These are phyloP conservation scores for Pedetes capensis DNA, from an alignment of 2,113 vertebrate genomes.

Conservation along the genomic window DNA sequence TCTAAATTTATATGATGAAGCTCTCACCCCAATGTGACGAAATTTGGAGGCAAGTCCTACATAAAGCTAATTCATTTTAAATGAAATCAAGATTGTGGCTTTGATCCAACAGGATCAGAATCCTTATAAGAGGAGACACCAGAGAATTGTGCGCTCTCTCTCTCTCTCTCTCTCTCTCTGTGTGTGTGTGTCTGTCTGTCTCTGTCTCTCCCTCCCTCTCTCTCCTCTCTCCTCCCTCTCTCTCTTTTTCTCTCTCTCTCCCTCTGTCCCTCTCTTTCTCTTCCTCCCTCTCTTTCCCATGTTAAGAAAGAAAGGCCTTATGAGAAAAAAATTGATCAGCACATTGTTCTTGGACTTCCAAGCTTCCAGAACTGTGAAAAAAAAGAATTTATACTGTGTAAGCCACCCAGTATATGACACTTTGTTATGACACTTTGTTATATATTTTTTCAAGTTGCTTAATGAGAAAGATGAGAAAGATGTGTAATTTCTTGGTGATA, in stretches of 20 bases:
- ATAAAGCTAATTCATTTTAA: neutral
- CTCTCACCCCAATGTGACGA: neutral
- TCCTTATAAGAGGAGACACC: neutral
- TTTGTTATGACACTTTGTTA: too few species aligned
- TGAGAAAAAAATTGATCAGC: neutral
- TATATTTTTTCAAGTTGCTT: too few species aligned
- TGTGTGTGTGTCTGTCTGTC: too few species aligned
- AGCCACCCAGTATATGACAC: neutral
- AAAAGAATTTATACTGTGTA: neutral
- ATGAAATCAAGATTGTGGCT: neutral
- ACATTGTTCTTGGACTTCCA: neutral
- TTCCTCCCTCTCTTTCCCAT: too few species aligned
- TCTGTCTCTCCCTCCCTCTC: neutral
- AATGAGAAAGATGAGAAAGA: too few species aligned
- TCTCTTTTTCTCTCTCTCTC: rapidly evolving
- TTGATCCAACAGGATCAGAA: neutral
- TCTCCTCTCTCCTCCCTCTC: neutral
- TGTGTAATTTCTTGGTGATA: neutral
- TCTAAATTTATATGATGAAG: neutral
- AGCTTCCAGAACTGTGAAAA: neutral
- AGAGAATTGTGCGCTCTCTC: too few species aligned
- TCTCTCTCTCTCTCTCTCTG: too few species aligned
- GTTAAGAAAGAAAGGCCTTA: neutral
- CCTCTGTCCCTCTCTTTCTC: neutral
- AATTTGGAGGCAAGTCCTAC: neutral